These are phyloP conservation scores for Ranitomeya imitator DNA, from an alignment of 2,113 vertebrate genomes.

Conservation along the genomic window DNA sequence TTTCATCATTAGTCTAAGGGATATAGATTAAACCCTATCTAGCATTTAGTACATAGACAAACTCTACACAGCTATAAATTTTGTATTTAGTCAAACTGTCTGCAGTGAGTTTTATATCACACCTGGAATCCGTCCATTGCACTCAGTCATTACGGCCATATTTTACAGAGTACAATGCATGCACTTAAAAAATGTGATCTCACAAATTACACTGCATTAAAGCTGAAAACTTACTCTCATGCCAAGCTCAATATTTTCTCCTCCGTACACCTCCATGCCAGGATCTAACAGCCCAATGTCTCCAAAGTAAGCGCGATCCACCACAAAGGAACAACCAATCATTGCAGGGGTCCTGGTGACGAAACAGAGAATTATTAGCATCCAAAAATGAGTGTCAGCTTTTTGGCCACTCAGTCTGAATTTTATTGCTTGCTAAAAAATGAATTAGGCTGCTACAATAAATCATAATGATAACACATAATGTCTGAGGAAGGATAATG, in stretches of 20 bases:
- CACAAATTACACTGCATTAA: not conserved
- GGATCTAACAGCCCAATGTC: constrained; percentile 95
- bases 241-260: constrained; percentile 96
- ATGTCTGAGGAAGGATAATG: not conserved
- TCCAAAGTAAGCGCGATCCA: constrained; percentile 93
- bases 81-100: constrained; percentile 4
- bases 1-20: not conserved
- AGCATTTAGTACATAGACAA: constrained; percentile 14
- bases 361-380: constrained; percentile 6
- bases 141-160: constrained; percentile 37
- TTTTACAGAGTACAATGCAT: not conserved
- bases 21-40: not conserved
- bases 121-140: constrained; percentile 35
- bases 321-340: constrained; percentile 98
- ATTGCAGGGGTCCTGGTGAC: constrained; percentile 90
- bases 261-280: constrained; percentile 98
- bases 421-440: constrained; percentile 6
- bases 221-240: constrained; percentile 85
- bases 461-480: not conserved
- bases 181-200: constrained; percentile 30
- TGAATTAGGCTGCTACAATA: not conserved
- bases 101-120: constrained; percentile 13
- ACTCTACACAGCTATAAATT: constrained; percentile 4
- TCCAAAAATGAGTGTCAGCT: not conserved
- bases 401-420: not conserved